Base-by-base conservation (phyloP, 2,888 invertebrate species). In the Drosophila monieri region DNA sequence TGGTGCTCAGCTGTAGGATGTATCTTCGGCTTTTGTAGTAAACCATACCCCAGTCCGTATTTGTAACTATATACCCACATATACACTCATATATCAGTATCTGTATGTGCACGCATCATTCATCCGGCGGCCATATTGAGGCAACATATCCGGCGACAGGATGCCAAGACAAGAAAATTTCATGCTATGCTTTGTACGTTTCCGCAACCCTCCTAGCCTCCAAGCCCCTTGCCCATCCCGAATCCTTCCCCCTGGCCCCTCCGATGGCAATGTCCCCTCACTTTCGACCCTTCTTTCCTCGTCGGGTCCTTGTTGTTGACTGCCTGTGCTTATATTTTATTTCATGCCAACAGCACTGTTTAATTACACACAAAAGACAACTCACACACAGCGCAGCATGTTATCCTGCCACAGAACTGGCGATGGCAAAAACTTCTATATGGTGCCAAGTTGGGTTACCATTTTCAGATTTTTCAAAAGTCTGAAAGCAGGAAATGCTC, bases 81-180 rank as follows among this genome's bases (percentile, higher is more conserved):
- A n/a, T 18, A 15, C 37, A 18, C 56, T 21, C 27, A 15, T 61
- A 35, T 57, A 27, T 56, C 30, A 60, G 52, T 70, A 46, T 62
- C 39, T 66, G 73, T 79, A 48, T 70, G 70, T 73, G 68, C 64
- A 76, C 73, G 87, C 81, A 86, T 83, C 87, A 86, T 86, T 84
- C 84, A 85, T 87, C 84, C 84, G 87, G 85, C 84, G 84, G 87
- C 84, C 84, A 85, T 81, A 81, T 85, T 87, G 87, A 85, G 87
- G 87, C 87, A 87, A 85, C 87, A 85, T 85, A 85, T 85, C 84
- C 87, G 84, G 84, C 85, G 87, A 85, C 84, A 85, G 87, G 85
- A 84, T 85, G 85, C 79, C 87, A 85, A 85, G 84, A 87, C 87
- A 87, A 87, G 84, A 85, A 78, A 84, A 81, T 81, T 81, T 81